Evolutionary conservation across 2,113 vertebrate genomes (phyloP), one percentile per base, ranked within the genome.

Genomic region (Cyanistes caeruleus): DNA sequence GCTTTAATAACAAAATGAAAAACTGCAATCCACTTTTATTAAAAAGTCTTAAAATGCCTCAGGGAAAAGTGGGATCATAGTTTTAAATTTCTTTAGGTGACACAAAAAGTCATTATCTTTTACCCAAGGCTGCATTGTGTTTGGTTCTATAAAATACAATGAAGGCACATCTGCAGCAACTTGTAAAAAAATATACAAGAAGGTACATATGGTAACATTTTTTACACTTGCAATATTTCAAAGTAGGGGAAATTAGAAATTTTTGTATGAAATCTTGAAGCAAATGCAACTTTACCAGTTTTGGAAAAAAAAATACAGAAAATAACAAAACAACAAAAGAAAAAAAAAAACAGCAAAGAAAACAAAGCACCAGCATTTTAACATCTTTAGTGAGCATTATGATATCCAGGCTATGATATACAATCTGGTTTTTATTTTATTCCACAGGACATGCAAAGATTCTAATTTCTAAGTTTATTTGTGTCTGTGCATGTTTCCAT

Each of bases 1-100:
- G 25, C 76, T 97, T 75, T 95, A 95, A 96, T 84, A 96, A 95
- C 87, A 96, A 95, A 97, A 97, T 94, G 90, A 96, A 96, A 97
- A 95, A 96, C 80, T 92, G 46, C 86, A 94, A 93, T 94, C 59
- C 63, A 84, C 56, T 94, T 89, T 95, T 97, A 96, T 95, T 85
- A 95, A 96, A 91, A 97, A 95, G 74, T 82, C 94, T 94, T 94
- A 79, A 90, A 81, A 87, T 83, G 92, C 96, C 93, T 96, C 77
- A 90, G 96, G 95, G 95, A 97, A 95, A 97, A 73, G 48, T 51
- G 58, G 69, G 78, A 84, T 87, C 78, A 96, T 67, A 91, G 90
- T 96, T 97, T 95, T 92, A 96, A 93, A 94, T 96, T 97, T 93
- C 84, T 93, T 96, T 93, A 96, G 84, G 79, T 18, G 4, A 88